A percentile compares a stretch with the other conserved stretches of the same genome.
Conservation (phyloP, 2,888 invertebrate genomes). For the Parnassius mnemosyne region DNA sequence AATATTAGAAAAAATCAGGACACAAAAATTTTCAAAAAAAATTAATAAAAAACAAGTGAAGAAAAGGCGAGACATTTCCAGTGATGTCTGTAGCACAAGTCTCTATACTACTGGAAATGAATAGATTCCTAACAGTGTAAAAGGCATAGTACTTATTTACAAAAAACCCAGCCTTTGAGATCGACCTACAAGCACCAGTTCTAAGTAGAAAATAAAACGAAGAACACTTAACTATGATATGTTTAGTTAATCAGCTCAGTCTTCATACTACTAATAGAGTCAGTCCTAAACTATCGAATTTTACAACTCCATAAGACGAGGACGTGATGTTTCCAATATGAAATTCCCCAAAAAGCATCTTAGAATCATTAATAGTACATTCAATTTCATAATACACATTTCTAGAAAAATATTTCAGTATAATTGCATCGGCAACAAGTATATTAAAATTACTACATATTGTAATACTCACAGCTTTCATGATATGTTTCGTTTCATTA, state of each 20-base stretch:
- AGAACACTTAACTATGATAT: slow-evolving; percentile 76
- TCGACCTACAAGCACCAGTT: slow-evolving; percentile 80
- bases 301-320: slow-evolving; percentile 77
- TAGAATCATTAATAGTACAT: slow-evolving; percentile 64
- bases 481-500: slow-evolving; percentile 77
- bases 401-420: slow-evolving; percentile 80
- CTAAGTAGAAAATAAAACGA: slow-evolving; percentile 76
- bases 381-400: slow-evolving; percentile 75
- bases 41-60: background rate
- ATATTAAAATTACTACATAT: slow-evolving; percentile 75
- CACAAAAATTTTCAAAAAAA: no score
- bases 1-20: background rate
- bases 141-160: slow-evolving; percentile 75
- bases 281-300: slow-evolving; percentile 78
- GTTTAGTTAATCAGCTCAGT: slow-evolving; percentile 76
- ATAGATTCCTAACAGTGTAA: slow-evolving; percentile 63
- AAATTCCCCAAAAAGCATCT: slow-evolving; percentile 72
- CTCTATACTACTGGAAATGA: slow-evolving; percentile 40
- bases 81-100: slow-evolving; percentile 39
- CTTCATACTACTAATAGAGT: slow-evolving; percentile 78
- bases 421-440: slow-evolving; percentile 74
- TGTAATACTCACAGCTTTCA: slow-evolving; percentile 79
- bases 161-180: slow-evolving; percentile 77
- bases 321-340: slow-evolving; percentile 76
- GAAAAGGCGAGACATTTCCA: slow-evolving; percentile 8